A percentile compares a stretch with the other conserved stretches of the same genome.
These are phyloP conservation scores for Eufriesea mexicana DNA, from an alignment of 1,140 invertebrate genomes.

Conservation along the genomic window DNA sequence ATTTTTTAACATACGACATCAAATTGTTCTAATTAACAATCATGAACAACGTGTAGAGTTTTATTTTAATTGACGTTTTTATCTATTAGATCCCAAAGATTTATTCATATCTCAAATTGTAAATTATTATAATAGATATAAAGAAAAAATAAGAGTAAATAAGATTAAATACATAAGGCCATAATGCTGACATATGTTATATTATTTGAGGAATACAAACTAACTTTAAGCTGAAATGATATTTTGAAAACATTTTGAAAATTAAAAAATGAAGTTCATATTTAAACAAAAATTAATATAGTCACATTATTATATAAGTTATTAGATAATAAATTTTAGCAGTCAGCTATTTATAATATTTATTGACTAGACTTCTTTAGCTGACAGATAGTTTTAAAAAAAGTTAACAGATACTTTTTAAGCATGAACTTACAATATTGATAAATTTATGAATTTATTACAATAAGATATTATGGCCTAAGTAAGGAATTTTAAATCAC, in stretches of 20 bases:
- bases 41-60: not conserved
- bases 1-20: not conserved
- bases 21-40: not conserved
- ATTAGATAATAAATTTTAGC: not conserved
- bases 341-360: not conserved
- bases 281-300: not conserved
- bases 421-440: no score
- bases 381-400: not conserved
- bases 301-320: not conserved
- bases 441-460: no score
- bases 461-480: not conserved
- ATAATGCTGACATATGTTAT: not conserved
- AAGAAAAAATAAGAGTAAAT: not conserved
- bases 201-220: not conserved
- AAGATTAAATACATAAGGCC: not conserved
- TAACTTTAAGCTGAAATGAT: not conserved
- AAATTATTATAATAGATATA: not conserved
- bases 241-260: not conserved
- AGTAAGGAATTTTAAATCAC: not conserved
- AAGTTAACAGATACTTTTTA: not conserved
- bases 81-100: not conserved
- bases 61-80: not conserved
- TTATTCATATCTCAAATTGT: not conserved
- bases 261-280: not conserved
- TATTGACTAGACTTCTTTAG: constrained; percentile 18